Evolutionary conservation across 2,797 vertebrate species (phyloP).

Genomic region (Liparis tanakae): DNA sequence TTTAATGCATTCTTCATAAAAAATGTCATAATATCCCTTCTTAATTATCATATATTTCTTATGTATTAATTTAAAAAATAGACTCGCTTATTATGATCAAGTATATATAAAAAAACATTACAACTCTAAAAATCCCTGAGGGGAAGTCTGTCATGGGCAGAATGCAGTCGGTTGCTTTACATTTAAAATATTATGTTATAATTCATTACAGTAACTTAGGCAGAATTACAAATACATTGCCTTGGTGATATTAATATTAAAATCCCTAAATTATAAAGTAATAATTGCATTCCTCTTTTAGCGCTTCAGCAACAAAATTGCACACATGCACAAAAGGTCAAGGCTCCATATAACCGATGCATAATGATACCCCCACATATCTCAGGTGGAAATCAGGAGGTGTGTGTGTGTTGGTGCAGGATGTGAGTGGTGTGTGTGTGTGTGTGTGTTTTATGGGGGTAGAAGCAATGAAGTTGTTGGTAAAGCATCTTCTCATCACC

Average conservation of each 20-base stretch:
- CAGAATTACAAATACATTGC: slow-evolving; percentile 45
- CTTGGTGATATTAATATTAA: slow-evolving; percentile 55
- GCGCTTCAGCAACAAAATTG: slow-evolving; percentile 47
- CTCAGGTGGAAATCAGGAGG: slow-evolving; percentile 45
- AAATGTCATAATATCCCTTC: too few relatives aligned
- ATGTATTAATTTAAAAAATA: too few relatives aligned
- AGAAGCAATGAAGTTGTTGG: slow-evolving; percentile 52
- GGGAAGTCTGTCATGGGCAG: background rate
- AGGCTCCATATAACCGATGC: slow-evolving; percentile 48
- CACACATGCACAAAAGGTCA: slow-evolving; percentile 69
- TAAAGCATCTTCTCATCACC: slow-evolving; percentile 48
- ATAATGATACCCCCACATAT: slow-evolving; percentile 66
- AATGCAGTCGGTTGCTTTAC: background rate
- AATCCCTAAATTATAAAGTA: slow-evolving; percentile 32
- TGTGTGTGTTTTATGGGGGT: slow-evolving; percentile 24
- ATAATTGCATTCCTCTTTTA: slow-evolving; percentile 58
- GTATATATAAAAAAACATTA: too few relatives aligned
- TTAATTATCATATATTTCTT: too few relatives aligned
- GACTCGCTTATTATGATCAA: too few relatives aligned
- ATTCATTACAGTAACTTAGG: slow-evolving; percentile 40
- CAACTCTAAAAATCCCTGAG: background rate
- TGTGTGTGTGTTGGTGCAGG: slow-evolving; percentile 4
- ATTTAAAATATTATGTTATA: background rate
- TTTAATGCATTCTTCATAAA: too few relatives aligned
- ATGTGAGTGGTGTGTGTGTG: slow-evolving; percentile 17